phyloP scores from a whole-genome alignment of 2,797 vertebrate genomes.

The Hemitrygon akajei region DNA sequence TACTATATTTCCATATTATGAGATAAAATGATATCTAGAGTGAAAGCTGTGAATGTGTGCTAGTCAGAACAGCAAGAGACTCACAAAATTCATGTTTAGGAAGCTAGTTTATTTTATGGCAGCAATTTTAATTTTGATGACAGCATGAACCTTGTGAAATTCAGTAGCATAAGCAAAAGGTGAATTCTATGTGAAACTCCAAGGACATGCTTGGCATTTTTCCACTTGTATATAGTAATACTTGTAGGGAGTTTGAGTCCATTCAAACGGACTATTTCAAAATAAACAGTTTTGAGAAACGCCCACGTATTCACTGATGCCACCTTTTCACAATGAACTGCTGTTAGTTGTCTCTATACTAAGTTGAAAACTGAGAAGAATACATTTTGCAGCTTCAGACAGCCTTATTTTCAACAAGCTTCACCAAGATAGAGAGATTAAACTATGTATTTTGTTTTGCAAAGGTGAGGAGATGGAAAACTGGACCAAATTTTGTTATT shows the following conservation, averaged over 20 bases:
- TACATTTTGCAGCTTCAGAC: background rate
- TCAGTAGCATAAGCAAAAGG: conserved; percentile 14
- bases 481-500: background rate
- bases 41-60: background rate
- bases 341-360: no score
- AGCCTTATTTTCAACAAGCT: background rate
- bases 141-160: background rate
- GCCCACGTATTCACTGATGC: background rate
- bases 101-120: conserved; percentile 29
- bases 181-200: conserved; percentile 8
- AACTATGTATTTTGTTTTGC: background rate
- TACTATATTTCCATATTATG: no score
- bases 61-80: background rate
- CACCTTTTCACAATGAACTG: background rate
- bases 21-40: background rate
- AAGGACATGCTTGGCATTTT: background rate
- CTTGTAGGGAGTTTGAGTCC: background rate
- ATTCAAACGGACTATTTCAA: background rate
- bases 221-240: background rate
- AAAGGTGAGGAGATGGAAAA: background rate
- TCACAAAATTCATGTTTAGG: background rate
- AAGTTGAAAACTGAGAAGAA: background rate
- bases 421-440: background rate
- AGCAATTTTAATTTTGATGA: conserved; percentile 17
- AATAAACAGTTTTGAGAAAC: background rate